Percentiles rank a stretch among this genome's conserved stretches.
Conservation (phyloP, 2,888 invertebrate genomes). For the Trachelus troglodyta region DNA sequence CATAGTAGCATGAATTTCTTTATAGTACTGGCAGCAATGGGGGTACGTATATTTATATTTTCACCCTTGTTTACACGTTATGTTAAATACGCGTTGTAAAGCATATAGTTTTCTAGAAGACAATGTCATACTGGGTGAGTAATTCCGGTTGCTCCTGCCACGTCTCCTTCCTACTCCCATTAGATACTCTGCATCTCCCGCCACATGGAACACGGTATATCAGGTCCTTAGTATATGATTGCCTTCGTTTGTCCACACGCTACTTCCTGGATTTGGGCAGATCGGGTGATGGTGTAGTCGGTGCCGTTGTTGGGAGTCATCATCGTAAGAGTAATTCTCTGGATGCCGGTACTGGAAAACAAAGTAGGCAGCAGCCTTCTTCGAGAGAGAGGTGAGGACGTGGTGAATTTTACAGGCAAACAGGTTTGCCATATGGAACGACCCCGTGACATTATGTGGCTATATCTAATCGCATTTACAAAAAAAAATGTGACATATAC, state of each 20-base stretch:
- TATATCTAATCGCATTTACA: not conserved
- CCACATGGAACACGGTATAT: not conserved
- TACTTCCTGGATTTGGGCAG: slow-evolving; percentile 33
- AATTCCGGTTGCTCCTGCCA: not conserved
- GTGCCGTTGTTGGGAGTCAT: slow-evolving; percentile 63
- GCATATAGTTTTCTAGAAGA: not conserved
- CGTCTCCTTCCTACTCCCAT: not conserved
- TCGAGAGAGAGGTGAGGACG: slow-evolving; percentile 68
- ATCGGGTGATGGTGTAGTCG: slow-evolving; percentile 56
- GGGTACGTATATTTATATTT: not conserved
- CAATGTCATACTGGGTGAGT: not conserved
- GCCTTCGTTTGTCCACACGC: not conserved
- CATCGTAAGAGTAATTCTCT: slow-evolving; percentile 88
- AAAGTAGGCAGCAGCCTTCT: slow-evolving; percentile 66
- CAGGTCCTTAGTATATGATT: not conserved
- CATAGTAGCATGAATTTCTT: not conserved
- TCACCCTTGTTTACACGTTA: not conserved
- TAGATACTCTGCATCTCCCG: not conserved
- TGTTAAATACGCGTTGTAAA: not conserved
- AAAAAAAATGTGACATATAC: not conserved
- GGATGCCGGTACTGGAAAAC: slow-evolving; percentile 74
- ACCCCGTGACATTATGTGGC: not conserved
- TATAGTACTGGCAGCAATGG: not conserved
- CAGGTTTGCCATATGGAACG: not conserved
- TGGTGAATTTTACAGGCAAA: not conserved